Evolutionary conservation across 1,140 invertebrate species (phyloP).

Genomic region (Drosophila malerkotliana): DNA sequence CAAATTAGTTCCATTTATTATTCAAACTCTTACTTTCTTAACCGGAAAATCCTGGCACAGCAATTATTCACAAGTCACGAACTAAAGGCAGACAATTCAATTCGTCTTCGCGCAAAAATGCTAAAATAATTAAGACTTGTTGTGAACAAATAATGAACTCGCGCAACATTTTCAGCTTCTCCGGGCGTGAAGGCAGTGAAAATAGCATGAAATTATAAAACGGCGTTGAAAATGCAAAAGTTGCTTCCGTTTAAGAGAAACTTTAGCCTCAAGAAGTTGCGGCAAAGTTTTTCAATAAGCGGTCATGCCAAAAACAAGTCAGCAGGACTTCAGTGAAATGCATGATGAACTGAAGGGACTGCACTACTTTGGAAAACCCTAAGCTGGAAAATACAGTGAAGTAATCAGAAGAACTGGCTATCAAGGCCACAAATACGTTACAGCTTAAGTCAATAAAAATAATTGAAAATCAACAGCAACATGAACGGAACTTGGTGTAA

Average conservation of each 20-base stretch:
- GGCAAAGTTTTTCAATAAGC: conserved; percentile 76
- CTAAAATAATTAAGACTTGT: conserved; percentile 60
- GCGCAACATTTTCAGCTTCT: conserved; percentile 40
- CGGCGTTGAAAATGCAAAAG: conserved; percentile 45
- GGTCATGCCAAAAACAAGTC: conserved; percentile 59
- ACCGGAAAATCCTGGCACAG: neutral
- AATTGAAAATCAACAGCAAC: conserved; percentile 71
- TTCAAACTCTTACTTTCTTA: conserved; percentile 4
- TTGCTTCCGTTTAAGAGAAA: conserved; percentile 69
- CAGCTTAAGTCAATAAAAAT: conserved; percentile 77
- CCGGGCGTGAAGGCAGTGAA: neutral
- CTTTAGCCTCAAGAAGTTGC: conserved; percentile 37
- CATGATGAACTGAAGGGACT: conserved; percentile 30
- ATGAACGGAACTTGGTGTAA: conserved; percentile 49
- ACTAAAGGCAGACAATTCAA: conserved; percentile 39
- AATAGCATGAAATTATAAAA: conserved; percentile 64
- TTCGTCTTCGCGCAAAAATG: conserved; percentile 49
- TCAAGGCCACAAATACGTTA: conserved; percentile 57
- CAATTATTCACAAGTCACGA: conserved; percentile 27
- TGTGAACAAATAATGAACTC: conserved; percentile 60
- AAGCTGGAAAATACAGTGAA: conserved; percentile 6
- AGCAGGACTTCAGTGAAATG: conserved; percentile 18
- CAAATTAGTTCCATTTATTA: conserved; percentile 1
- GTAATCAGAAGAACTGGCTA: conserved; percentile 47
- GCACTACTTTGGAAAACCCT: conserved; percentile 33